Percentiles rank a stretch among this genome's conserved stretches.
phyloP scores from a whole-genome alignment of 2,888 invertebrate genomes.

The Cantharis flavilabris region DNA sequence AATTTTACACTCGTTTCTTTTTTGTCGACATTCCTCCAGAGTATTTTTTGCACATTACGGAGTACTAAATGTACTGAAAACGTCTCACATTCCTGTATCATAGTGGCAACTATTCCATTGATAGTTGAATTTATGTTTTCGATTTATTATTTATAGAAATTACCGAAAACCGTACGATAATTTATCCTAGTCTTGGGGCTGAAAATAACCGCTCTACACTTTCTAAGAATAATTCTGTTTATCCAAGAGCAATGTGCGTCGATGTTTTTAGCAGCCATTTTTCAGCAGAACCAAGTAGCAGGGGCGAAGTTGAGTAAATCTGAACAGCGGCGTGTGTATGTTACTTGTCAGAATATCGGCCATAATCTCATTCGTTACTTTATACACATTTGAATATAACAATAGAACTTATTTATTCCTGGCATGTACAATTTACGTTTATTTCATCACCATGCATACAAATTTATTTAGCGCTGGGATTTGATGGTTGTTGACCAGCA shows the following conservation, averaged over 20 bases:
- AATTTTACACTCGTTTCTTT: background rate
- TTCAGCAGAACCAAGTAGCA: background rate
- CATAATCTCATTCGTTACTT: constrained; percentile 7
- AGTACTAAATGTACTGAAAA: background rate
- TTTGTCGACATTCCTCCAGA: background rate
- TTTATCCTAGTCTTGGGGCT: constrained; percentile 23
- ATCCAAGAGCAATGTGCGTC: constrained; percentile 34
- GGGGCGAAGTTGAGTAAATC: constrained; percentile 5
- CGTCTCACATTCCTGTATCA: background rate
- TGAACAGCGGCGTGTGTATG: background rate
- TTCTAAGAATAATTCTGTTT: constrained; percentile 37
- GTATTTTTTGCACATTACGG: background rate
- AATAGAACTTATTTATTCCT: constrained; percentile 7
- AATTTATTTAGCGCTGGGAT: constrained; percentile 3
- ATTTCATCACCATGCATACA: constrained; percentile 14
- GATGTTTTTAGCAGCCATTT: constrained; percentile 15
- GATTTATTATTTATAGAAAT: background rate
- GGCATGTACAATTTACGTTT: constrained; percentile 13
- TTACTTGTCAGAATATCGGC: constrained; percentile 6
- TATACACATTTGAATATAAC: constrained; percentile 1
- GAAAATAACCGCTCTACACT: constrained; percentile 28
- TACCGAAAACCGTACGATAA: constrained; percentile 8
- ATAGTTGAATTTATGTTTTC: background rate
- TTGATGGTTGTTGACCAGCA: constrained; percentile 19
- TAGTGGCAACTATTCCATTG: background rate